phyloP scores from a whole-genome alignment of 2,888 invertebrate genomes.

The Drosophila birchii region DNA sequence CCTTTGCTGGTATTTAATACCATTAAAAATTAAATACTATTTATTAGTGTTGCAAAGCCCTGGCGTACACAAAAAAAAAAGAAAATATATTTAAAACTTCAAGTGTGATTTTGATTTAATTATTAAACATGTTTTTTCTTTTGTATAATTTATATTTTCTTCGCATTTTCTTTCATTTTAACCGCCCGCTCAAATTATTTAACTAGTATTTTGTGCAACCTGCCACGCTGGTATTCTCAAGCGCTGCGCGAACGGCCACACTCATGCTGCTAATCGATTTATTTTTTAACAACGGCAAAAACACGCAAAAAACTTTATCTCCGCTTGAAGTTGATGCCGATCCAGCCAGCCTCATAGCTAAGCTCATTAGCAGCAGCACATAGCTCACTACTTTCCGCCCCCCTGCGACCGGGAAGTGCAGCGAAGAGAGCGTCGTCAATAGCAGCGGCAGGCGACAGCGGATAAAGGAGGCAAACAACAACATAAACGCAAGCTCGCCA shows the following conservation, averaged over 20 bases:
- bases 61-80: neutral
- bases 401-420: neutral
- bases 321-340: constrained; percentile 14
- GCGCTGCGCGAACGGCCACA: constrained; percentile 26
- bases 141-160: neutral
- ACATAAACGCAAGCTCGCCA: constrained; percentile 58
- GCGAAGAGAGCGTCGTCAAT: neutral
- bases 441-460: constrained; percentile 1
- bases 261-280: constrained; percentile 41
- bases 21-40: too few relatives aligned
- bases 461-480: constrained; percentile 16
- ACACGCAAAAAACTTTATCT: constrained; percentile 11
- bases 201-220: neutral
- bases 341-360: constrained; percentile 2
- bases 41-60: neutral
- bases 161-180: neutral
- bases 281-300: constrained; percentile 27
- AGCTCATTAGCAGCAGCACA: constrained; percentile 7
- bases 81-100: neutral
- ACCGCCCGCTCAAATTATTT: fast-evolving
- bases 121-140: neutral
- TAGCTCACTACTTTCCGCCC: neutral
- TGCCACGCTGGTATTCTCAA: neutral
- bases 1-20: neutral
- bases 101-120: neutral